Conservation (phyloP, 2,888 invertebrate species). For the Pyralis farinalis region DNA sequence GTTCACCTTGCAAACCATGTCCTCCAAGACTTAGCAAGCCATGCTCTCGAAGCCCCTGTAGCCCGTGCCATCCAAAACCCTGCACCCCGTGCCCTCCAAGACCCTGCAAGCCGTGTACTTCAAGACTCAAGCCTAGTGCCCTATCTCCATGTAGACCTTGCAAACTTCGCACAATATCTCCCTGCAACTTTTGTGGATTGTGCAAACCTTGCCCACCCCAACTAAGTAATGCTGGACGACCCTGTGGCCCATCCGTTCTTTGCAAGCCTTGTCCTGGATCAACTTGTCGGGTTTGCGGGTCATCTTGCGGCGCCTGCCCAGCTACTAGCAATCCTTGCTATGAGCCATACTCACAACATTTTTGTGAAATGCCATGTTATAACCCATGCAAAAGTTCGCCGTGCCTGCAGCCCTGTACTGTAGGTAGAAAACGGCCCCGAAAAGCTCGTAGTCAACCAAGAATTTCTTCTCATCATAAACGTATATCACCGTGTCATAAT, state of each 20-base stretch:
- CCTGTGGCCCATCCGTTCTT: conserved; percentile 9
- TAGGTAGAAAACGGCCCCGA: conserved; percentile 44
- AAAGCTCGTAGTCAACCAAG: conserved; percentile 47
- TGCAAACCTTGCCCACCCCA: conserved; percentile 7
- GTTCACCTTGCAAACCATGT: conserved; percentile 10
- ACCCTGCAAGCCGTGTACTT: conserved; percentile 10
- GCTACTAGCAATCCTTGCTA: conserved; percentile 1
- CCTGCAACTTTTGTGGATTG: conserved; percentile 8
- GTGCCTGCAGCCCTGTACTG: conserved; percentile 53
- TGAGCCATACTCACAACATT: conserved; percentile 14
- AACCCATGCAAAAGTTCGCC: conserved; percentile 48
- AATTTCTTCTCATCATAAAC: conserved; percentile 46
- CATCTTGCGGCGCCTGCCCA: conserved; percentile 9
- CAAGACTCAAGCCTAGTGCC: conserved; percentile 11
- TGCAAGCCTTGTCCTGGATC: conserved; percentile 16
- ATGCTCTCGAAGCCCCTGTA: conserved; percentile 11
- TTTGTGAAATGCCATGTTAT: conserved; percentile 25
- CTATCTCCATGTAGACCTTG: conserved; percentile 19
- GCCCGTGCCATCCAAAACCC: conserved; percentile 20
- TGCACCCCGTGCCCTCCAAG: conserved; percentile 19
- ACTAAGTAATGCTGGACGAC: not conserved
- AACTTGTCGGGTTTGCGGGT: conserved; percentile 12
- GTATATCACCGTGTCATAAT: conserved; percentile 59
- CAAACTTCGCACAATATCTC: not conserved
- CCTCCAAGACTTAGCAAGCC: conserved; percentile 19